Evolutionary conservation across 2,888 invertebrate species (phyloP), one percentile per base, ranked within the genome.

Genomic region (Drosophila peninsularis): DNA sequence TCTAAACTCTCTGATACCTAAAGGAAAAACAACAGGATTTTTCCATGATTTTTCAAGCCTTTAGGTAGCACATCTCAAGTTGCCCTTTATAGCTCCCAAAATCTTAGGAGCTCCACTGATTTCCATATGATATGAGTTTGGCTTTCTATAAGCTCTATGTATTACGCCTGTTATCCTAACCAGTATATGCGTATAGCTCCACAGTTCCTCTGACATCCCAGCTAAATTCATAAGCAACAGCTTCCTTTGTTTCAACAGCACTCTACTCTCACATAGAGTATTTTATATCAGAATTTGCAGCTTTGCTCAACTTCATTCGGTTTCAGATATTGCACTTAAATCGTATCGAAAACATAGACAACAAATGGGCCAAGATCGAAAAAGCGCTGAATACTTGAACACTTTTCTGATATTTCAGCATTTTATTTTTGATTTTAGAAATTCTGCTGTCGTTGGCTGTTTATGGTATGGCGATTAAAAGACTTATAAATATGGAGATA

Each of bases 291-390:
- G 27, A 27, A 19, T 44, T 14, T 36, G 21, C n/a, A 21, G n/a
- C 36, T 14, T 24, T 39, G 30, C 36, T 19, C 49, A 21, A 24
- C 34, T 27, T 27, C 41, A 17, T n/a, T 49, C 27, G 11, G 17
- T 36, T 45, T 30, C 9, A 30, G 10, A 19, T 34, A 27, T 27
- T 27, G 36, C 37, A 39, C 32, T 2, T 17, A 19, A 54, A 30
- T 50, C 19, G 34, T 47, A 62, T 67, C 37, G 60, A 61, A 24
- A 45, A 32, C 42, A 75, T 65, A 57, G 75, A 41, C 50, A 44
- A 42, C 58, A 75, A 75, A 52, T 53, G 62, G 77, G 69, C 42
- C 77, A 76, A 76, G 75, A 60, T 64, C 65, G 62, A 62, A 47
- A 53, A 58, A 47, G 50, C 27, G 56, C 52, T 61, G 10, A 62